Percentiles rank a stretch among this genome's conserved stretches.
Conservation (phyloP, 2,113 vertebrate species). For the Cynocephalus volans region DNA sequence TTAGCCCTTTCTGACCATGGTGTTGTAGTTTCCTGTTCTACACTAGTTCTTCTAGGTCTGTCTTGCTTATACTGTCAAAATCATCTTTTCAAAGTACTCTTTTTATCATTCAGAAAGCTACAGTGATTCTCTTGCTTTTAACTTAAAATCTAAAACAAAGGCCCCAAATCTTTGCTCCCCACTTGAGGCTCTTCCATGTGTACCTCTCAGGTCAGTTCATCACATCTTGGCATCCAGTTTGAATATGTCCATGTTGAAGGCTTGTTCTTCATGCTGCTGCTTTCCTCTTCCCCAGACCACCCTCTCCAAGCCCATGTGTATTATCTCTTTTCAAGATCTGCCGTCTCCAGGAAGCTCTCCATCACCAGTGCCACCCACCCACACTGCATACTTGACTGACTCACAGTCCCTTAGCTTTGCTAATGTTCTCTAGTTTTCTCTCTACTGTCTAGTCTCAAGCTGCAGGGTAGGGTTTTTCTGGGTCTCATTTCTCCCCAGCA, state of each 20-base stretch:
- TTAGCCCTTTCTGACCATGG: not conserved
- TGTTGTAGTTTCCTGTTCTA: not conserved
- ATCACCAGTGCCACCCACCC: not conserved
- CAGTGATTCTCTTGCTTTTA: not conserved
- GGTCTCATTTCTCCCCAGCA: not conserved
- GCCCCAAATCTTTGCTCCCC: not conserved
- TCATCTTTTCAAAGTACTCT: not conserved
- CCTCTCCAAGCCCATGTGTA: not conserved
- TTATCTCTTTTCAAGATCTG: not conserved
- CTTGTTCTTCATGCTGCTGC: not conserved
- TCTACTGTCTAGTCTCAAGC: not conserved
- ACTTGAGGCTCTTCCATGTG: not conserved
- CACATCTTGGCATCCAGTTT: not conserved
- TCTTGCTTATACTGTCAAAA: not conserved
- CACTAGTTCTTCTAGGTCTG: not conserved
- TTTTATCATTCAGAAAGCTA: not conserved
- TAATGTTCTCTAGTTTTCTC: not conserved
- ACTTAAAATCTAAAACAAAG: not conserved
- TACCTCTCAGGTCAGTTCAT: not conserved
- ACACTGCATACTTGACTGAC: not conserved
- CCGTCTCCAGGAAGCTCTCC: not conserved
- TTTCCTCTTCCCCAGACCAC: not conserved
- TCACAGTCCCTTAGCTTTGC: not conserved
- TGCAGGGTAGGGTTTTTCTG: not conserved
- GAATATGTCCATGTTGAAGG: not conserved